Percentiles rank a stretch among this genome's conserved stretches.
Conservation (phyloP, 35 echinoderm and acorn worm species). For the Lytechinus pictus region DNA sequence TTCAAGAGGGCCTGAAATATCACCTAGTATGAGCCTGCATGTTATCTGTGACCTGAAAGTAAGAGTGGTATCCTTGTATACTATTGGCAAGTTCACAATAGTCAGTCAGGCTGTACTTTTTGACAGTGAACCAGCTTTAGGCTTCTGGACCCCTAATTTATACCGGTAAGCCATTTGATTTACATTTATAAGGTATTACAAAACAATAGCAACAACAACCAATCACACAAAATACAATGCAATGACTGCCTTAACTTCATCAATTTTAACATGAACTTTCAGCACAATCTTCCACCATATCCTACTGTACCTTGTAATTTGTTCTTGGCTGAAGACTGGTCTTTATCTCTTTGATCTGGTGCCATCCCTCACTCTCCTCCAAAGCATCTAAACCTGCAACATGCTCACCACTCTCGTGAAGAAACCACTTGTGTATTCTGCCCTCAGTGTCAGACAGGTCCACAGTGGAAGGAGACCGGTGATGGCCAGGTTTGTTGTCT, state of each 20-base stretch:
- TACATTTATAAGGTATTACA: too few species aligned
- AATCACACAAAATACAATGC: not conserved
- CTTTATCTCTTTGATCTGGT: constrained; percentile 41
- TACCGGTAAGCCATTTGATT: too few species aligned
- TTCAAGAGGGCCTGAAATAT: too few species aligned
- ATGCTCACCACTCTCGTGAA: not conserved
- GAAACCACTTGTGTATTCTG: constrained; percentile 57
- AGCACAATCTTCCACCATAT: not conserved
- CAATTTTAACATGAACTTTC: not conserved
- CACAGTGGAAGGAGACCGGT: not conserved
- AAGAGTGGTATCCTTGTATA: too few species aligned
- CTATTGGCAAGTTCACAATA: too few species aligned
- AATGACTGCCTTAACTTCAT: not conserved
- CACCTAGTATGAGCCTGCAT: too few species aligned
- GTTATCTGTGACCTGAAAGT: too few species aligned
- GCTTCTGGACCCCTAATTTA: too few species aligned
- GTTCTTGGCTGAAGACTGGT: not conserved
- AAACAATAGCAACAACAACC: too few species aligned
- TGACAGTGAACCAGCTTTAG: too few species aligned
- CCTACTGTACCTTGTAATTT: constrained; percentile 53
- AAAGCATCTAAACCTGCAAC: not conserved
- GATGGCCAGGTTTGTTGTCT: not conserved
- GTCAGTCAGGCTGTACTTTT: too few species aligned
- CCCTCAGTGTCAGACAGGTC: constrained; percentile 27
- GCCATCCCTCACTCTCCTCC: not conserved